Evolutionary conservation across 2,797 vertebrate species (phyloP), one percentile per base, ranked within the genome.

Genomic region (Erethizon dorsatum): DNA sequence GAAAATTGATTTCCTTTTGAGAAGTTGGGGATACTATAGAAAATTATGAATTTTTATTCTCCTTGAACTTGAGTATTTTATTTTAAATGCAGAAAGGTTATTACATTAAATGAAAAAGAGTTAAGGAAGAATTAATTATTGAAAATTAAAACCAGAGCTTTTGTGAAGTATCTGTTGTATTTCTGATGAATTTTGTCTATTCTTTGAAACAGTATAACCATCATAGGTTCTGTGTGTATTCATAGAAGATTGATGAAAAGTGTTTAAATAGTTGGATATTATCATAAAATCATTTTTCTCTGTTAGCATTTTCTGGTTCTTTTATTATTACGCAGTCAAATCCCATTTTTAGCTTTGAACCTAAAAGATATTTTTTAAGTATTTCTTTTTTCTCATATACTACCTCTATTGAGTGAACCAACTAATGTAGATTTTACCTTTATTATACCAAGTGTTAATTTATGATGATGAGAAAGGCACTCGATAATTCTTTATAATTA

Each of bases 301-400:
- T 94, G 86, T 95, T 94, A 97, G 24, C 86, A 50, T 93, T 98
- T 78, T 63, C 13, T 61, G 28, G 67, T 95, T 97, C 89, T 86
- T 78, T 61, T 78, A 47, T 97, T 98, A 98, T 91, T 96, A 69
- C 71, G 83, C 79, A 96, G 77, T 97, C 92, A 97, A 97, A 96
- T 98, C 80, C 94, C 95, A 90, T 96, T 97, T 98, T 79, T 97
- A 97, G 18, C 86, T 89, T 98, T 97, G 98, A 98, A 98, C 61
- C 92, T 94, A 97, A 99, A 99, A 98, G 98, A 98, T 98, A 97
- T 98, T 98, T 94, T 96, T 47, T 84, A 97, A 97, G 96, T 95
- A 8, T 24, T 73, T 24, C 0, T 88, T 90, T 89, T 82, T 96
- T 94, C 94, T 80, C 71, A 84, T 45, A 95, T 88, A 97, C 69